Evolutionary conservation across 1,140 invertebrate genomes (phyloP).

Genomic region (Sycophila sp.): DNA sequence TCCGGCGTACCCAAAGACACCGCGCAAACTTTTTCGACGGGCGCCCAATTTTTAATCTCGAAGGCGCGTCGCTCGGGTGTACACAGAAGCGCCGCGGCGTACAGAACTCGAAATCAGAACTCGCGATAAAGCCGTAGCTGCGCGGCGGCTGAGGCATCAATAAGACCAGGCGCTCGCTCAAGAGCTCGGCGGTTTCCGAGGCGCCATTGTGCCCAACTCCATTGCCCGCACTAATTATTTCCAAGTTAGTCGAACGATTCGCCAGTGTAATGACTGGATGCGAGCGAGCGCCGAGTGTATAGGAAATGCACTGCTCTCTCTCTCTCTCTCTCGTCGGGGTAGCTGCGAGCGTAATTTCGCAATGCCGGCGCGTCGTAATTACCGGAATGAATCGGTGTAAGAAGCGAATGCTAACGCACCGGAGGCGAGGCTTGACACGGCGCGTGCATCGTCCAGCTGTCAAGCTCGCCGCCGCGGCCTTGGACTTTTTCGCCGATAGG

Average conservation of each 20-base stretch:
- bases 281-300: slow-evolving; percentile 55
- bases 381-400: slow-evolving; percentile 33
- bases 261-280: slow-evolving; percentile 59
- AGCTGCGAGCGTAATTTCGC: slow-evolving; percentile 44
- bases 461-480: slow-evolving; percentile 33
- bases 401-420: slow-evolving; percentile 32
- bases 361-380: slow-evolving; percentile 38
- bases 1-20: too few species aligned
- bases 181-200: slow-evolving; percentile 19
- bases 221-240: slow-evolving; percentile 66
- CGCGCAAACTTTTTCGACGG: too few species aligned
- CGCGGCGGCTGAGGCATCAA: slow-evolving; percentile 25
- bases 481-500: slow-evolving; percentile 29
- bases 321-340: not conserved
- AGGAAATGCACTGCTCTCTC: not conserved
- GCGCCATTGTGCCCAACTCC: slow-evolving; percentile 58
- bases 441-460: slow-evolving; percentile 9
- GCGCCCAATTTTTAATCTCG: too few species aligned
- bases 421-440: slow-evolving; percentile 34
- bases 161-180: not conserved
- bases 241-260: slow-evolving; percentile 62
- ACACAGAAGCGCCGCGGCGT: too few species aligned
- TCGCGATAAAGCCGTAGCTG: slow-evolving; percentile 20
- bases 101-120: not conserved
- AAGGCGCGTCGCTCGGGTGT: too few species aligned